Evolutionary conservation across 2,113 vertebrate genomes (phyloP), one percentile per base, ranked within the genome.

Genomic region (Cheilinus undulatus): DNA sequence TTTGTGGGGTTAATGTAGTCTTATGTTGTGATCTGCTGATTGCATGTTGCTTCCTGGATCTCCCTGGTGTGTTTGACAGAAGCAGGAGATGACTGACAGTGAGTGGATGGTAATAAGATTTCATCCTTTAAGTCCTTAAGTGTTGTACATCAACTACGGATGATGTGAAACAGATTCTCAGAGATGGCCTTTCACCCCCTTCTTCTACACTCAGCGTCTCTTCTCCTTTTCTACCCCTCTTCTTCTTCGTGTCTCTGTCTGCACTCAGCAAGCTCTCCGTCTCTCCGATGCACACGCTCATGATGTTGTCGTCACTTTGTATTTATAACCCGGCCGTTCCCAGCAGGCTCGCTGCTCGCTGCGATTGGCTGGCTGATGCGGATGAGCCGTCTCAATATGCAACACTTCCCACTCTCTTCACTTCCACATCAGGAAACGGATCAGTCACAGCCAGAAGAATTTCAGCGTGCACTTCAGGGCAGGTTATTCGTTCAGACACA

Each of bases 251-350:
- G 2, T 36, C 42, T 51, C 36, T 40, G 20, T 75, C 42, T 63
- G 56, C 50, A 40, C 27, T 30, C 49, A 24, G 42, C 60, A 26
- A n/a, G 61, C 48, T 56, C 36, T 67, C 59, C 60, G 62, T 67
- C 48, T 73, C 70, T 58, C 30, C 6, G 40, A 27, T 38, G 36
- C 45, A 30, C 51, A 61, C 66, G 24, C 43, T 5, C 50, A 66
- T 74, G 71, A 60, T 52, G 68, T 68, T 62, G 72, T 84, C 65
- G 70, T 89, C 83, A 80, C 53, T 8, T 77, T 62, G 76, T 89
- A 90, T 91, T 91, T 89, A 86, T 86, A 89, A 80, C 73, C 22
- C 32, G 23, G 34, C 48, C 1, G 64, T 69, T 84, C 85, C 82
- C 84, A 57, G 83, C 69, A 14, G 86, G 56, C 67, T 52, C 7